Evolutionary conservation across 2,797 vertebrate species (phyloP), one percentile per base, ranked within the genome.

Genomic region (Falco peregrinus): DNA sequence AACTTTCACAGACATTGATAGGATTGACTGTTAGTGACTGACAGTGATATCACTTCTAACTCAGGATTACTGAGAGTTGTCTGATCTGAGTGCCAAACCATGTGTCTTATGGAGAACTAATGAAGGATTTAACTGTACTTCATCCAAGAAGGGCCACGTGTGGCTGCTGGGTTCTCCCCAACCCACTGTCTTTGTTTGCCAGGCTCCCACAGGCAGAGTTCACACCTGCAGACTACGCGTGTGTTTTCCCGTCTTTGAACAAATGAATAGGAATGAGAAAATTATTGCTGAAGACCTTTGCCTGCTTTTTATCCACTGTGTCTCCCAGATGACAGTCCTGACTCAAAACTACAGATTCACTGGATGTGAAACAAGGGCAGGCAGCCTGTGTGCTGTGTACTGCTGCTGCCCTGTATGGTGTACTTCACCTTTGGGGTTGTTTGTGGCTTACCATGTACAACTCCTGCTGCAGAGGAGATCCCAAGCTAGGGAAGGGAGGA

Each of bases 381-480:
- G 26, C 63, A 81, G 37, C 31, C 19, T 19, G 19, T 43, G 14
- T 2, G 24, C 22, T 53, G 19, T 39, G 56, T 3, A 2, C 20
- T n/a, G 59, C 47, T 54, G 19, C 45, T 59, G 50, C 48, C 10
- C 31, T 3, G 4, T 37, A 37, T 1, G 1, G 33, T 5, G 1
- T 2, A 3, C 63, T 86, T 78, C 1, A 2, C 25, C 35, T 56
- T 50, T 29, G 29, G 33, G 1, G 0, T 5, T 51, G 51, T 45
- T 60, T 69, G 74, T 0, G 0, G 37, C 12, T 76, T 56, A 50
- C 18, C 57, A 47, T 45, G 37, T 15, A 76, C 61, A 43, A 31
- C 12, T 54, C 15, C 53, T 17, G 22, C 56, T 35, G 33, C 16
- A 16, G 4, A 73, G 13, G 22, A 73, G 45, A 64, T 48, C 15